Base-by-base conservation (phyloP, 1,140 invertebrate genomes). In the Melipona quadrifasciata region DNA sequence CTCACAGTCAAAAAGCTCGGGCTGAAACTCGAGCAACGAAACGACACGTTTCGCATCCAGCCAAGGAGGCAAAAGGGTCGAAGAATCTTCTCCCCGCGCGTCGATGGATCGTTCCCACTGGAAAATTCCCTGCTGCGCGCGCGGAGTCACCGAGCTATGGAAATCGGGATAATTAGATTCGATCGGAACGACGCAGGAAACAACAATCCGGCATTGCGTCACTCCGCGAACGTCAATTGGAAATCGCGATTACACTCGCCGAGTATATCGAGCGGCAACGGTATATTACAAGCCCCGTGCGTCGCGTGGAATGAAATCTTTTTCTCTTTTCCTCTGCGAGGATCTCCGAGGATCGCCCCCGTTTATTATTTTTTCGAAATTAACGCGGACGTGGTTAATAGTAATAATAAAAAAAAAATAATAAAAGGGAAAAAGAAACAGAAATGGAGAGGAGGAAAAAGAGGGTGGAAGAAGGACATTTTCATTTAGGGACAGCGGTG, bases 131-230 rank as follows among this genome's bases (percentile, higher is more conserved):
- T 27, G 1, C 39, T 47, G 81, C 73, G 75, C 73, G 75, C 76
- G 61, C 84, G 39, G 65, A 89, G 77, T 88, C 86, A 86, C n/a
- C 76, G 70, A 82, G 77, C 76, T 76, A 75, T 82, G 61, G 65
- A 78, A 47, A 87, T 85, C 67, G 84, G 77, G 80, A 89, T 90
- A 90, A 90, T 90, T 89, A 90, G 81, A 87, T 90, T 89, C 89
- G 81, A 84, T 84, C 34, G 84, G 76, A 86, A 85, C 78, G 83
- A 74, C 80, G 72, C 76, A 71, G 80, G 87, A 76, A 78, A 86
- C 87, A 82, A 85, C 85, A 88, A 85, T 51, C 72, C 82, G 34
- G 78, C 65, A 78, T 87, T 70, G 76, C 79, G 77, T 88, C 78
- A 80, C 39, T 47, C 82, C 74, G 39, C 74, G 75, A 74, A 74